Conservation (phyloP, 2,797 vertebrate genomes). For the Clangula hyemalis region DNA sequence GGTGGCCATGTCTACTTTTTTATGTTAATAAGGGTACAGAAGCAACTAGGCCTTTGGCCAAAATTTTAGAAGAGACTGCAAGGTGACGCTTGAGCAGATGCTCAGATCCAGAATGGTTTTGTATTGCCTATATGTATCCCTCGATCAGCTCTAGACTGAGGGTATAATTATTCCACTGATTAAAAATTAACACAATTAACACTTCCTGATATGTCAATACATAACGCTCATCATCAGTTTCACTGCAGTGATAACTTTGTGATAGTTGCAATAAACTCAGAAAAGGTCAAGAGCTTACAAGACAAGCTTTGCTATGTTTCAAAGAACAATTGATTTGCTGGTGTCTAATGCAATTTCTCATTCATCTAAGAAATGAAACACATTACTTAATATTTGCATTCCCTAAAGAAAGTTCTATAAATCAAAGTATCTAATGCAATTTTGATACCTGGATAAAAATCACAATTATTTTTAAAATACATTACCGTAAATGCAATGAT, state of each 20-base stretch:
- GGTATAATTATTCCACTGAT: background rate
- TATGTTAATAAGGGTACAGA: background rate
- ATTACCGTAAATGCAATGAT: background rate
- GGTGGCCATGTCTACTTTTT: background rate
- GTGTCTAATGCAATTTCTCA: background rate
- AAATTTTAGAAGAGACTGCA: background rate
- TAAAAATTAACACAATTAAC: background rate
- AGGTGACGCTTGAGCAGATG: constrained; percentile 12
- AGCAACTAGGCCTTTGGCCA: background rate
- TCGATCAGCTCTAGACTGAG: background rate
- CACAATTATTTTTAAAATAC: background rate
- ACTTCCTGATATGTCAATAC: background rate
- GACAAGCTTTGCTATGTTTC: background rate
- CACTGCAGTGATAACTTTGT: background rate
- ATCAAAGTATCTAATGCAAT: background rate
- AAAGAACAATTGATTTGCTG: background rate
- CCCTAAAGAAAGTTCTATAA: background rate
- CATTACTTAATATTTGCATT: background rate
- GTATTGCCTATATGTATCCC: background rate
- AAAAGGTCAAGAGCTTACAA: background rate
- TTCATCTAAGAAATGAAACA: background rate
- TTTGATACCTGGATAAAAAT: background rate
- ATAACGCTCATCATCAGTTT: background rate
- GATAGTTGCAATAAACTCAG: background rate
- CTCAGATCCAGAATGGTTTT: background rate